Evolutionary conservation across 2,797 vertebrate species (phyloP), one percentile per base, ranked within the genome.

Genomic region (Antrozous pallidus): DNA sequence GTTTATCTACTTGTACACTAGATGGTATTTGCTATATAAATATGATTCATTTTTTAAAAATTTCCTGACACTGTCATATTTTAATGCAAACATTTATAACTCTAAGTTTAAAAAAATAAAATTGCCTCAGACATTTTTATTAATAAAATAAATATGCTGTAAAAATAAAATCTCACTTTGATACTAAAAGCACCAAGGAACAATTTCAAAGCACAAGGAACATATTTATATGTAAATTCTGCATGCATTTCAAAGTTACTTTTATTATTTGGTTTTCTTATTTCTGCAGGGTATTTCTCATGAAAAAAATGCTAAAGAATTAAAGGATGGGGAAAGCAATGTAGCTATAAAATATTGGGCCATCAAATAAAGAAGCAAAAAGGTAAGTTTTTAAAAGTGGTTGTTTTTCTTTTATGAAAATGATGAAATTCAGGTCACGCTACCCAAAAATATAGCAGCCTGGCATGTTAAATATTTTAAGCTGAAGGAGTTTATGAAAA

Each of bases 1-100:
- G 97, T 97, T 98, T 98, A 97, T 91, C 96, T 96, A 97, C 89
- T 95, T 95, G 97, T 67, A 96, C 63, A 98, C 87, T 47, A 97
- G 95, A 97, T 95, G 90, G 82, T 91, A 98, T 97, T 96, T 96
- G 49, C 97, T 98, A 94, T 95, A 97, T 96, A 97, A 98, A 98
- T 89, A 88, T 95, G 86, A 97, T 97, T 97, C 87, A 96, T 97
- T 96, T 96, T 33, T 33, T 74, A 95, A 94, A 94, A 97, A 94
- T 95, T 95, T 93, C 75, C 82, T 96, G 95, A 96, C 91, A 95
- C 54, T 93, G 56, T 49, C 93, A 85, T 88, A 95, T 40, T 93
- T 97, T 97, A 94, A 97, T 94, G 90, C 8, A 95, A 93, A 91
- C 45, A 93, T 49, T 51, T 85, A 93, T 69, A 94, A 51, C 17